A percentile compares a stretch with the other conserved stretches of the same genome.
Conservation (phyloP, 2,797 vertebrate species). For the Megaceryle alcyon region DNA sequence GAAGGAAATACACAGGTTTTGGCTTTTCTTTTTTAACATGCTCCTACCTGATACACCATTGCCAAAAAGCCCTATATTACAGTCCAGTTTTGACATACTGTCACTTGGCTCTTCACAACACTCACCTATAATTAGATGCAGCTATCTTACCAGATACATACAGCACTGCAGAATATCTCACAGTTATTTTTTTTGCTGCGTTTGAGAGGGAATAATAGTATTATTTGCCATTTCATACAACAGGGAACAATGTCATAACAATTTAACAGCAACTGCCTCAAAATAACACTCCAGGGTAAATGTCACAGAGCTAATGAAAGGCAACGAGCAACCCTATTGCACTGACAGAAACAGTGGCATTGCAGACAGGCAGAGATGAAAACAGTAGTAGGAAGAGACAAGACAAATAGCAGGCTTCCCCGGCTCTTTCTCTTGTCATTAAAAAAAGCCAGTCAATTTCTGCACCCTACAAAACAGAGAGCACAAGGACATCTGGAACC, state of each 20-base stretch:
- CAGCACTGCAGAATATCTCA: background rate
- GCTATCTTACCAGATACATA: background rate
- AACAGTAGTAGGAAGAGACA: background rate
- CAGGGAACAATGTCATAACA: background rate
- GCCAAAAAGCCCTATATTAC: background rate
- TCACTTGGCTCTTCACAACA: background rate
- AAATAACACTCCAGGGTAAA: background rate
- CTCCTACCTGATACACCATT: background rate
- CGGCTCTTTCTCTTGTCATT: background rate
- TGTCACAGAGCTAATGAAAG: background rate
- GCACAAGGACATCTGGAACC: background rate
- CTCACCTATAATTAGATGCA: background rate
- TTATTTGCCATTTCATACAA: background rate
- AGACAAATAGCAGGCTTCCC: background rate
- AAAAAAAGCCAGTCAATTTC: background rate
- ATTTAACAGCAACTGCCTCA: background rate
- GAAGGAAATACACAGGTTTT: background rate
- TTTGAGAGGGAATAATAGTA: background rate
- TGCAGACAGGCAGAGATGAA: background rate
- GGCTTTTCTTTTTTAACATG: background rate
- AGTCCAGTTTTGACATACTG: background rate
- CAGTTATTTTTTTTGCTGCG: rapidly evolving
- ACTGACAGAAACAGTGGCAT: background rate
- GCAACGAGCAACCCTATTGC: background rate
- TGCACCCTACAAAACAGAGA: background rate